Evolutionary conservation across 2,797 vertebrate species (phyloP), one percentile per base, ranked within the genome.

Genomic region (Sparus aurata): DNA sequence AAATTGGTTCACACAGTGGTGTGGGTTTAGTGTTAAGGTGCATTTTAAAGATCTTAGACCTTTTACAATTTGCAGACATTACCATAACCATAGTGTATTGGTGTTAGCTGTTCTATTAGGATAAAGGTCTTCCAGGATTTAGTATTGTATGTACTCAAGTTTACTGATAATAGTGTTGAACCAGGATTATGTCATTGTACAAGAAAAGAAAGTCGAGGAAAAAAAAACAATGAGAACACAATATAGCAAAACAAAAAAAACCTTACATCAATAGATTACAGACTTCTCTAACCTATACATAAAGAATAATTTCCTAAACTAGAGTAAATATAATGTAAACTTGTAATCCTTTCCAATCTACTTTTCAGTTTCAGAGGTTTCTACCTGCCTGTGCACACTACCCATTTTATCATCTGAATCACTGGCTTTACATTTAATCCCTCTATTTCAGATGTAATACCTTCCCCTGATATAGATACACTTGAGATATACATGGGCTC

Each of bases 401-500:
- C n/a, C 22, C 20, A 25, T 68, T 63, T 65, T 11, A 18, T 59
- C 59, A 64, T 52, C 13, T 13, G 10, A 43, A 59, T 9, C 25
- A 10, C 20, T 58, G 6, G 13, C 12, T 50, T 60, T 54, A 17
- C 18, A 54, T 47, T 22, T 20, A 63, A 75, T 46, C 5, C 52
- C 10, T 76, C 17, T 71, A 27, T 27, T 74, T 54, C 38, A 47
- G 55, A 66, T 57, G 9, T 34, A 59, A 53, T 55, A 41, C 68
- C 53, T 80, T 38, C 38, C 61, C 38, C 22, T 49, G 34, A 69
- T 64, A 64, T 62, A 23, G 25, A 38, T 18, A 38, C 47, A 49
- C 43, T 57, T 47, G 61, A 80, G 50, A 67, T 52, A 50, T 43
- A 61, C 72, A 59, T 73, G 47, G 46, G 25, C 34, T 57, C 23